Evolutionary conservation across 2,113 vertebrate genomes (phyloP).

Genomic region (Zeus faber): DNA sequence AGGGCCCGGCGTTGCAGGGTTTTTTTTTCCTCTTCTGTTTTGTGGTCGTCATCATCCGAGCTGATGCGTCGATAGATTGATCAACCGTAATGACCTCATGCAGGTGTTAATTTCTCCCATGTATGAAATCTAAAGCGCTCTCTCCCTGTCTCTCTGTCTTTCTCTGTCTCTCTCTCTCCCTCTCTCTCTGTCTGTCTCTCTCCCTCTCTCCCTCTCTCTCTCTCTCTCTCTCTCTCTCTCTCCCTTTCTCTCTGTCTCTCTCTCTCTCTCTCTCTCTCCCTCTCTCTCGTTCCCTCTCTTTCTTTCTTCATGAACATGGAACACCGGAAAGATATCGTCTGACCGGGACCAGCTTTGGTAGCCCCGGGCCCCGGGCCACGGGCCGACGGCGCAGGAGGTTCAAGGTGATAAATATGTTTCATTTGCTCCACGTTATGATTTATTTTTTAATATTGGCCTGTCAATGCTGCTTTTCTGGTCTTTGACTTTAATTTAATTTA

Average conservation of each 20-base stretch:
- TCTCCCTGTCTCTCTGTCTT: slow-evolving; percentile 11
- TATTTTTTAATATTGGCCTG: neutral
- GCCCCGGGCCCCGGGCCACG: slow-evolving; percentile 46
- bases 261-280: slow-evolving; percentile 9
- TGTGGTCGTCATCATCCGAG: slow-evolving; percentile 1
- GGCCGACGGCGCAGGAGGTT: slow-evolving; percentile 22
- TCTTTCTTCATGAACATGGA: slow-evolving; percentile 30
- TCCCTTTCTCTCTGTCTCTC: slow-evolving; percentile 15
- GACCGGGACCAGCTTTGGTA: slow-evolving; percentile 78
- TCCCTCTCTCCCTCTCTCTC: slow-evolving; percentile 9
- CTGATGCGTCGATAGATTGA: slow-evolving; percentile 22
- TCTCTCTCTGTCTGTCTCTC: slow-evolving; percentile 10
- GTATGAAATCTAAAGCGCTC: slow-evolving; percentile 47
- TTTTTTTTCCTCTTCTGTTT: slow-evolving; percentile 26
- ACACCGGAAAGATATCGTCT: slow-evolving; percentile 67
- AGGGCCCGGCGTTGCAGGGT: slow-evolving; percentile 19
- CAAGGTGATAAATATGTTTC: slow-evolving; percentile 46
- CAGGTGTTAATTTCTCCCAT: slow-evolving; percentile 23
- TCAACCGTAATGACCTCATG: slow-evolving; percentile 39
- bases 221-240: slow-evolving; percentile 18
- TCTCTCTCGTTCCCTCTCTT: slow-evolving; percentile 19
- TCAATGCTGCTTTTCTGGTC: neutral
- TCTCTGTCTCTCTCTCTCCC: slow-evolving; percentile 18
- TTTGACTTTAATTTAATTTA: slow-evolving; percentile 5
- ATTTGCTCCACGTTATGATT: neutral